A percentile compares a stretch with the other conserved stretches of the same genome.
These are phyloP conservation scores for Synodontis membranacea DNA, from an alignment of 2,113 vertebrate species.

Conservation along the genomic window DNA sequence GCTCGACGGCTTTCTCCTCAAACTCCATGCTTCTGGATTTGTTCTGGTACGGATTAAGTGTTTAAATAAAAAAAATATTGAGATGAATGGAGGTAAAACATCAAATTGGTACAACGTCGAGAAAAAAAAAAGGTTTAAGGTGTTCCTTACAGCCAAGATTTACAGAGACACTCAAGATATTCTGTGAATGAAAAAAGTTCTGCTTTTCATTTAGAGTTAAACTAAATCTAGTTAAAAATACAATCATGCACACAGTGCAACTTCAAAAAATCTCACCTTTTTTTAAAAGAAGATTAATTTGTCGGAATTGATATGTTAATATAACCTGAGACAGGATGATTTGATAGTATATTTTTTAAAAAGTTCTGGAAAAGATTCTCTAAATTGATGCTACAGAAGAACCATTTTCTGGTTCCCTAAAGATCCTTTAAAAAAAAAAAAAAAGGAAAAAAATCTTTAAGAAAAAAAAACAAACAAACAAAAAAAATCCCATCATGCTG, in stretches of 20 bases:
- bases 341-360: not conserved
- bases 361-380: not conserved
- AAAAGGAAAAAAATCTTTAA: not conserved
- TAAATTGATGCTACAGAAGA: not conserved
- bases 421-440: not conserved
- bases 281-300: not conserved
- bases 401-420: not conserved
- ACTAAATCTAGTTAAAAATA: not conserved
- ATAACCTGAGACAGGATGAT: not conserved
- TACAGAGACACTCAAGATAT: not conserved
- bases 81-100: not conserved
- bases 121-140: not conserved
- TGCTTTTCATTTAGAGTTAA: not conserved
- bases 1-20: conserved; percentile 3
- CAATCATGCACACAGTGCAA: not conserved
- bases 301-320: not conserved
- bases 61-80: not conserved
- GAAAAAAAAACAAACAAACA: no score
- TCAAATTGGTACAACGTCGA: not conserved
- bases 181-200: not conserved
- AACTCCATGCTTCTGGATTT: conserved; percentile 3
- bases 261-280: not conserved
- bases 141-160: not conserved
- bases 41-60: conserved; percentile 30
- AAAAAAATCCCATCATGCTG: not conserved